These are phyloP conservation scores for Oscarella lobularis DNA, from an alignment of 37 sponge, comb jelly and placozoan species.

Conservation along the genomic window DNA sequence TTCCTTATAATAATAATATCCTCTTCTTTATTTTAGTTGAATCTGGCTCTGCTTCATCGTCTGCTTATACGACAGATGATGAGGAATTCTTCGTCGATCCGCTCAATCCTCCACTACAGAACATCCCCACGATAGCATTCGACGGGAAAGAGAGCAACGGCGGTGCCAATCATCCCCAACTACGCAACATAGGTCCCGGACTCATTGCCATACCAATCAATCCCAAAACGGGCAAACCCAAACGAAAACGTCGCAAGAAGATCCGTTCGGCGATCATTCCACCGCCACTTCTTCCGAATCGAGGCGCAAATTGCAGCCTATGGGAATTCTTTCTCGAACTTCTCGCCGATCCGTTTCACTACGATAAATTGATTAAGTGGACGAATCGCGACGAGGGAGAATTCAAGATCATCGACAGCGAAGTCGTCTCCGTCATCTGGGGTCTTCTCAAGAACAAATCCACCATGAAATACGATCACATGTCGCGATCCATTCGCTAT, in stretches of 20 bases:
- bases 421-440: neutral
- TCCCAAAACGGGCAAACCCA: conserved; percentile 1
- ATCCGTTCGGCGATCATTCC: neutral
- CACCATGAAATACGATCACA: neutral
- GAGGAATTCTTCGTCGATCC: no score
- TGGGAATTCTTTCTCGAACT: neutral
- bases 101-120: no score
- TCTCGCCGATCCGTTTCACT: neutral
- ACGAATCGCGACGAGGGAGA: neutral
- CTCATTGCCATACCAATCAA: neutral
- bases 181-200: no score
- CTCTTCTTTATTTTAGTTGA: no score
- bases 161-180: no score
- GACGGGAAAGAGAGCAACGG: no score
- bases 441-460: neutral
- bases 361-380: neutral
- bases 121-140: no score
- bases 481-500: neutral
- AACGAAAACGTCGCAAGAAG: neutral
- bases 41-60: no score
- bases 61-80: no score
- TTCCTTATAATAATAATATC: no score
- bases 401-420: neutral
- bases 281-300: neutral
- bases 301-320: neutral